Evolutionary conservation across 2,797 vertebrate genomes (phyloP), one percentile per base, ranked within the genome.

Genomic region (Pampus argenteus): DNA sequence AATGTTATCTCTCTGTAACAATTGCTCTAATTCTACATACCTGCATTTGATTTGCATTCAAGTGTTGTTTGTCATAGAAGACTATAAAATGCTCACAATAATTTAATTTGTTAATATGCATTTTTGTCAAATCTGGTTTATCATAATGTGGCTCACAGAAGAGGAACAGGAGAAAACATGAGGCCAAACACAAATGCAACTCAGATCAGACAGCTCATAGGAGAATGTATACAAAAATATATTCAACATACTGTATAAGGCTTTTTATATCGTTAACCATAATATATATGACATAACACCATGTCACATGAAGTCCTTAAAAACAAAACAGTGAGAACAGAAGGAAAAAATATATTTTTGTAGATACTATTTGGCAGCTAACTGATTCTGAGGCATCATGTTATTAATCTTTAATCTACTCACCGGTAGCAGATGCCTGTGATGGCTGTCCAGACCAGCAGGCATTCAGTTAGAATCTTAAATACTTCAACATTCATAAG

Each of bases 401-500:
- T 31, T 58, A 50, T 22, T 1, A 54, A 51, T 62, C n/a, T 67
- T 71, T 62, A 73, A 52, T 80, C 48, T 50, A 18, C 28, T 72
- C 59, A 71, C 62, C 44, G 47, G 66, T 8, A 52, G 20, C 45
- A 64, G 42, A 48, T 59, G 52, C 28, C 54, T 60, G 36, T 23
- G 36, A 45, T 45, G 31, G 28, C 65, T 57, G 9, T 29, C 8
- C 2, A 44, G 20, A 22, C 34, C 14, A 23, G 42, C 1, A 14
- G 23, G 20, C 50, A 55, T 58, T 50, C 8, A 67, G 73, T 65
- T 48, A 74, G 15, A 76, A 44, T 66, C 55, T 76, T 61, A 64
- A 36, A 63, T 44, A 57, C 29, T 59, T 25, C 14, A 34, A 65
- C 45, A 69, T 68, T 69, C 60, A 75, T 34, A 56, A 28, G 2